Evolutionary conservation across 1,140 invertebrate species (phyloP).

Genomic region (Caligus rogercresseyi): DNA sequence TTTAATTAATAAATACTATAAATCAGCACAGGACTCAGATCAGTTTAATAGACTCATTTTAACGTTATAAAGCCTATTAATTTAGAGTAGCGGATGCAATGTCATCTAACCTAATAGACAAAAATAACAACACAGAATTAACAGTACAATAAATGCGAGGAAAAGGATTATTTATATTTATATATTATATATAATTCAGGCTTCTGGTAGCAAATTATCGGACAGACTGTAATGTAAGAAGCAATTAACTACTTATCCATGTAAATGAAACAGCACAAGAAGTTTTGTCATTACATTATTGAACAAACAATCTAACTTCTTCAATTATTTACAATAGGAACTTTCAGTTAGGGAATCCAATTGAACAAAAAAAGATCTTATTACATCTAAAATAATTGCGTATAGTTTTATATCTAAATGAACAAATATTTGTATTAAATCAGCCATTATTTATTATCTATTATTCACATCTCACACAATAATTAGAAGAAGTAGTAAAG

Average conservation of each 20-base stretch:
- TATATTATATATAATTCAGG: neutral
- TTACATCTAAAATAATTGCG: neutral
- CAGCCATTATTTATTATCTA: too few species aligned
- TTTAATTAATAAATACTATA: neutral
- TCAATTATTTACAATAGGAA: neutral
- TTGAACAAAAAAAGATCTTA: neutral
- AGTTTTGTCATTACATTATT: too few species aligned
- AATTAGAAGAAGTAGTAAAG: too few species aligned
- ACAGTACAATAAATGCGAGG: neutral
- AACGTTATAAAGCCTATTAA: neutral
- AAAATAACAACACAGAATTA: neutral
- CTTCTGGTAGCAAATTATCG: too few species aligned
- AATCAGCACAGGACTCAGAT: neutral
- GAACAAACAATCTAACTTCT: neutral
- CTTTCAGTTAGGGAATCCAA: neutral
- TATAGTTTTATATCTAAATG: neutral
- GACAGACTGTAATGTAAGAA: too few species aligned
- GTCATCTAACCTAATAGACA: neutral
- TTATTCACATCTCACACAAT: too few species aligned
- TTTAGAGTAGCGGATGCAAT: neutral
- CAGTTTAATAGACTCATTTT: neutral
- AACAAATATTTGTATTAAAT: too few species aligned
- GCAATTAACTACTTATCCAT: too few species aligned
- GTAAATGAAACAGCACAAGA: too few species aligned
- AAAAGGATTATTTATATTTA: neutral